A percentile compares a stretch with the other conserved stretches of the same genome.
These are phyloP conservation scores for Steatocranus sp. DNA, from an alignment of 2,797 vertebrate genomes.

Conservation along the genomic window DNA sequence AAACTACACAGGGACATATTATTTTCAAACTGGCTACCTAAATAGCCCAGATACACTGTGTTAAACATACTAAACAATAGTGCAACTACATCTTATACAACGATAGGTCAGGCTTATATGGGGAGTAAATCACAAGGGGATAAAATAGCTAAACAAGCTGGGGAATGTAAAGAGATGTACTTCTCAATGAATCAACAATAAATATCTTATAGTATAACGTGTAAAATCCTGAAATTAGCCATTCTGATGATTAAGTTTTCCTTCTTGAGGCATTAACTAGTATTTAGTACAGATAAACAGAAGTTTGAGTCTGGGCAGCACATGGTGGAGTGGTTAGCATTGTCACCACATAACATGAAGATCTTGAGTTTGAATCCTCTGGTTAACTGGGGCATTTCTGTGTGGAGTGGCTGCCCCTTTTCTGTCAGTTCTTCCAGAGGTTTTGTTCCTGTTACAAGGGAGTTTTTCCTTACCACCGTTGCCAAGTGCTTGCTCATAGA, in stretches of 20 bases:
- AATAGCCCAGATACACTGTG: background rate
- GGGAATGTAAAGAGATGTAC: fast-evolving
- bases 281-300: background rate
- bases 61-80: background rate
- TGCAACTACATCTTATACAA: background rate
- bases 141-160: background rate
- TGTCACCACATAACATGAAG: background rate
- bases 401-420: background rate
- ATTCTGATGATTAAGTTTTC: background rate
- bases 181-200: background rate
- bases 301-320: background rate
- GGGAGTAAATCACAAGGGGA: background rate
- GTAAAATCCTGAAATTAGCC: background rate
- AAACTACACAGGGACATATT: background rate
- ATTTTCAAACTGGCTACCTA: background rate
- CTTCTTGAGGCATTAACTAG: background rate
- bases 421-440: background rate
- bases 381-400: background rate
- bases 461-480: background rate
- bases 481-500: background rate
- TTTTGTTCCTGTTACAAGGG: background rate
- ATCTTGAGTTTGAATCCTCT: background rate
- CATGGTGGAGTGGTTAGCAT: background rate
- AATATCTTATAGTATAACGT: fast-evolving
- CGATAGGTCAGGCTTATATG: fast-evolving